Base-by-base conservation (phyloP, 1,140 invertebrate species). In the Cylas formicarius region DNA sequence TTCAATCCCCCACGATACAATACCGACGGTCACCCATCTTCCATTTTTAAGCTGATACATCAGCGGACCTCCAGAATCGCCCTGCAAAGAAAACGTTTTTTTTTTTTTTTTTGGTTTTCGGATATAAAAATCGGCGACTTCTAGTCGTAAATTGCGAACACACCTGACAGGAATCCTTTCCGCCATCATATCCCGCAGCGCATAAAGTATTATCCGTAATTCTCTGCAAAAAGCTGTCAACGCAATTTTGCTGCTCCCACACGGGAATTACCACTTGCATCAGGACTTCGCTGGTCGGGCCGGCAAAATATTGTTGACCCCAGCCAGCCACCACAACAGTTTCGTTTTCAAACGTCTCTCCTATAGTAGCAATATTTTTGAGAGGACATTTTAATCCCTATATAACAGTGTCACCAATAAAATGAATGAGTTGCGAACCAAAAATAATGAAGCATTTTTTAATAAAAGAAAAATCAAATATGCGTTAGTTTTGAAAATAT, bases 11-110 rank as follows among this genome's bases (percentile, higher is more conserved):
- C 81, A 86, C 1, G 84, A 87, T 2, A 89, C 85, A 22, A 92
- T 73, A 1, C 88, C 89, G n/a, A 90, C 71, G 2, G 75, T 73
- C 0, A 78, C 72, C 84, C 86, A 90, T 28, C 80, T 74, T 1
- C 77, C 76, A 56, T 80, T 82, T 5, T 71, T 65, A 55, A 84
- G 65, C 57, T 84, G 77, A 44, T 79, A 69, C 53, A 85, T 71
- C 10, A 92, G 61, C 0, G 89, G 89, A 11, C 89, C 87, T 17
- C 89, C 88, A 19, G 82, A 88, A 64, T 90, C 86, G 20, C 85
- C 83, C 82, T 86, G 41, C 31, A 60, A 45, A 38, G 10, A 33
- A 18, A 33, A 44, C 2, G 34, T 11, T 22, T 22, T 22, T n/a
- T 36, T 22, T 36, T 35, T 16, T 20, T 31, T 16, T 31, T 31